Base-by-base conservation (phyloP, 2,888 invertebrate species). In the Euproctis similis region DNA sequence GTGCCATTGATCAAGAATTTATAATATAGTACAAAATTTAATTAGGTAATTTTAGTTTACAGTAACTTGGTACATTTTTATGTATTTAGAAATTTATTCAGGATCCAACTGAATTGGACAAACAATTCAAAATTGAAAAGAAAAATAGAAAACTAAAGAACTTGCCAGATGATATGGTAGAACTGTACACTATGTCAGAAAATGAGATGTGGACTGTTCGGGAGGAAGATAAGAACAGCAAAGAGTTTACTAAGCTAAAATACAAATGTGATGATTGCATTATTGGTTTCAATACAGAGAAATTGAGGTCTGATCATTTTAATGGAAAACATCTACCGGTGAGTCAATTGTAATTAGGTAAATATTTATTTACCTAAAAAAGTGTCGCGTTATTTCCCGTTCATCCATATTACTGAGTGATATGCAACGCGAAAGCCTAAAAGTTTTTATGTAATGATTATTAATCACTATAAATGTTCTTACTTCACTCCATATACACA, bases 171-270 rank as follows among this genome's bases (percentile, higher is more conserved):
- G 59, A 67, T 0, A 19, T 75, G 1, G 73, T 80, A 0, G 61
- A 71, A 9, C 21, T 76, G 1, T 57, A 63, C 40, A 67, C 60
- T 0, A 71, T 81, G 73, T 46, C 31, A 0, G 73, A 75, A 8
- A 48, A 65, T 1, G 73, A 78, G 11, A 78, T 82, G 82, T 70
- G 67, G 68, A 8, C 3, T 1, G 41, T 69, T 0, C 41, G 77
- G 2, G 32, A 34, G 0, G 42, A 46, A 2, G 81, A 82, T 7
- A 51, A 63, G 0, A 26, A 25, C 1, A 64, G 58, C 26, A 53
- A 53, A 5, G 64, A 61, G 30, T 81, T 82, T 24, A 34, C 34
- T 6, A 53, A 51, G 0, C 26, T 75, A 0, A 61, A 58, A 17
- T 61, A 67, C 29, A 70, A 60, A 6, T 82, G 81, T 13, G 33